phyloP scores from a whole-genome alignment of 2,888 invertebrate genomes.

The Scaptomyza parva region DNA sequence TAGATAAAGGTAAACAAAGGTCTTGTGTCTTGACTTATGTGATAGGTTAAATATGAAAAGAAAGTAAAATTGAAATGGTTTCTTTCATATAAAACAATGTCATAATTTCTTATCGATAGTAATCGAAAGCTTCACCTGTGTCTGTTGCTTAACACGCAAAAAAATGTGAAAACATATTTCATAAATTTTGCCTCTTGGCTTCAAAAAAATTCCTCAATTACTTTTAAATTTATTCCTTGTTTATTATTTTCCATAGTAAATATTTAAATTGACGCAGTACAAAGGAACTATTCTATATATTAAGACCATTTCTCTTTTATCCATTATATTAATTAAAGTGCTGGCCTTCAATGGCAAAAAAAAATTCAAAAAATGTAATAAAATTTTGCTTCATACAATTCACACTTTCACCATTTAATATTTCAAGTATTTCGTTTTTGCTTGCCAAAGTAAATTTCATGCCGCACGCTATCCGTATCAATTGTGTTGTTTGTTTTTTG shows the following conservation, averaged over 20 bases:
- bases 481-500: constrained; percentile 14
- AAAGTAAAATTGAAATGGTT: too few species aligned
- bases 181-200: too few species aligned
- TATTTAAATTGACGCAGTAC: not conserved
- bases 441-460: not conserved
- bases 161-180: too few species aligned
- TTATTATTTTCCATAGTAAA: not conserved
- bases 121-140: too few species aligned
- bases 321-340: not conserved
- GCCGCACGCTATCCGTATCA: constrained; percentile 10
- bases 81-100: too few species aligned
- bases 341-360: not conserved
- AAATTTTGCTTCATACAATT: not conserved
- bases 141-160: too few species aligned
- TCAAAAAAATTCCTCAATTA: not conserved
- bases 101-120: too few species aligned
- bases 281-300: not conserved
- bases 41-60: too few species aligned
- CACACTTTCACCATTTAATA: not conserved
- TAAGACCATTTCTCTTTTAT: not conserved
- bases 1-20: not conserved
- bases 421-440: not conserved
- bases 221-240: not conserved
- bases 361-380: not conserved
- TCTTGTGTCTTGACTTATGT: not conserved